Conservation (phyloP, 2,888 invertebrate species). For the Drosophila putrida region DNA sequence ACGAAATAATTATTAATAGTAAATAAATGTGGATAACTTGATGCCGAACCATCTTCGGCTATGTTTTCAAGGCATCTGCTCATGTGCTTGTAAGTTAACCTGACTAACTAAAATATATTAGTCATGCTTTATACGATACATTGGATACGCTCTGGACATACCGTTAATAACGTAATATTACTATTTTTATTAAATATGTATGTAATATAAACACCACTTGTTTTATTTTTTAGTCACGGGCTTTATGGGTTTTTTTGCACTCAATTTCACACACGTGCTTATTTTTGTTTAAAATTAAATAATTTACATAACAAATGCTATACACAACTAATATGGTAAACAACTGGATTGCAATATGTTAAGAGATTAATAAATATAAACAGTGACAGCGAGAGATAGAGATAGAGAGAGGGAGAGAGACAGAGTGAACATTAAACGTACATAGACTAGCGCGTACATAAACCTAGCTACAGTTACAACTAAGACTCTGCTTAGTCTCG, state of each 20-base stretch:
- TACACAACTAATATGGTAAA: slow-evolving; percentile 54
- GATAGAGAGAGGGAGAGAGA: slow-evolving; percentile 3
- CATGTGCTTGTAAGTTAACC: not conserved
- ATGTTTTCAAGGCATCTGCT: not conserved
- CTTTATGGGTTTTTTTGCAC: not conserved
- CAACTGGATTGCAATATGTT: slow-evolving; percentile 28
- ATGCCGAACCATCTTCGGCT: not conserved
- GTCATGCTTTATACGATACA: too few relatives aligned
- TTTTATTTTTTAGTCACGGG: too few relatives aligned
- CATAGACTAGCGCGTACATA: slow-evolving; percentile 74
- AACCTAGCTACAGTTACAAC: slow-evolving; percentile 67
- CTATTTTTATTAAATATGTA: too few relatives aligned
- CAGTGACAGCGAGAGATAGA: slow-evolving; percentile 23
- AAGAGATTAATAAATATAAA: slow-evolving; percentile 54
- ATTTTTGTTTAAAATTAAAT: slow-evolving; percentile 63
- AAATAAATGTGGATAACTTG: not conserved
- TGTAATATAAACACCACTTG: too few relatives aligned
- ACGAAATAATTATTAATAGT: not conserved
- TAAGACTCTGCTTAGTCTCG: slow-evolving; percentile 73
- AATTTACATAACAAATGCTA: slow-evolving; percentile 67
- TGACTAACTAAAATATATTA: not conserved
- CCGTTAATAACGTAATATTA: not conserved
- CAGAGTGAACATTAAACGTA: slow-evolving; percentile 57
- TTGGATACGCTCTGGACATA: not conserved
- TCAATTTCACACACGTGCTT: slow-evolving; percentile 27